Base-by-base conservation (phyloP, 1,140 invertebrate genomes). In the Zophobas atratus region DNA sequence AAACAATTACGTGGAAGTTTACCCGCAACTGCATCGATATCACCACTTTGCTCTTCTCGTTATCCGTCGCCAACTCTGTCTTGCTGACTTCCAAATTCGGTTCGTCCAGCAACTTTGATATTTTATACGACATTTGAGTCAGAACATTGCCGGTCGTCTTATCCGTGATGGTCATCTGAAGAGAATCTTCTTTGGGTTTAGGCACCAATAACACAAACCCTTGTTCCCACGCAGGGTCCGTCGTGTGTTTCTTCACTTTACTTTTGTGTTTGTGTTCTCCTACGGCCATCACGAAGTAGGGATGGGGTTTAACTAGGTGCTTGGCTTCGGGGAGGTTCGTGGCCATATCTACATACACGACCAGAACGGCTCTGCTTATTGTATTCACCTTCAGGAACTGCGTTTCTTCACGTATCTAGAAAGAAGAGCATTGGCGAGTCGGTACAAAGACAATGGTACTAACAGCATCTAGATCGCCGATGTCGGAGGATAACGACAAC, bases 161-260 rank as follows among this genome's bases (percentile, higher is more conserved):
- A 72, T 84, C 83, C 36, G 81, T 51, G 6, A 84, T 80, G 88
- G 93, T 92, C 35, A 96, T 86, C 76, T 93, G 91, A 2, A 98
- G 85, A 48, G 92, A 91, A 82, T 97, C 94, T 73, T 94, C 93
- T 82, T 96, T 92, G 0, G 96, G 97, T 87, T 98, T 96, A 77
- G 91, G 91, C 1, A 98, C 92, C 1, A 98, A 90, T 88, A 98
- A 97, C 1, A 94, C 93, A 85, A 97, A 97, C 34, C 94, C 95
- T 86, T 93, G 92, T 84, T 94, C 93, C 83, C 88, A 90, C 67
- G 92, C 89, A 32, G 93, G 93, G 81, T 92, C 90, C 79, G 91
- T 92, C 1, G 92, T 94, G 75, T 93, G 89, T 86, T 92, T 90
- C 77, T 91, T 90, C 57, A 93, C 92, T 2, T 87, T 88, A 0